Evolutionary conservation across 2,113 vertebrate genomes (phyloP).

Genomic region (Eonycteris spelaea): DNA sequence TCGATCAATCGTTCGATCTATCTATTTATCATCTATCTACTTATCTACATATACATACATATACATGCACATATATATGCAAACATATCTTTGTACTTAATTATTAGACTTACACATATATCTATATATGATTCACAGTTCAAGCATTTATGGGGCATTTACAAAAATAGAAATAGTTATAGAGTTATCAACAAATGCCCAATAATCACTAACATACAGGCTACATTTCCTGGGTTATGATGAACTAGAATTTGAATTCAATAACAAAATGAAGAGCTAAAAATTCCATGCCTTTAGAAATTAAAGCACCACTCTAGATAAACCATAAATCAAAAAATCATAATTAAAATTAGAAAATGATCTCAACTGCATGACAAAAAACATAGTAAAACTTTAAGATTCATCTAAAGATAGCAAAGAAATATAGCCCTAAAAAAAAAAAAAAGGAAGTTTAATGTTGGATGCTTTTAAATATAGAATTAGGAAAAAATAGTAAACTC

Average conservation of each 20-base stretch:
- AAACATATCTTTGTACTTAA: neutral
- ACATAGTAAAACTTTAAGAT: neutral
- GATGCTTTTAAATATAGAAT: neutral
- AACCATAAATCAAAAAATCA: neutral
- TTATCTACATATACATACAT: neutral
- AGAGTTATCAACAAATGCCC: neutral
- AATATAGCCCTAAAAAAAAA: neutral
- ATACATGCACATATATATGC: neutral
- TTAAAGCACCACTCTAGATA: neutral
- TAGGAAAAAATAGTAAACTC: neutral
- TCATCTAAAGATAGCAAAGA: neutral
- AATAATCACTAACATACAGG: neutral
- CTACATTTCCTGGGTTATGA: neutral
- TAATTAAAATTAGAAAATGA: neutral
- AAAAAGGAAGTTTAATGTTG: neutral
- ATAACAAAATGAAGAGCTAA: neutral
- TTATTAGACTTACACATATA: neutral
- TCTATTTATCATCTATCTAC: neutral
- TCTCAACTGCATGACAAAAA: neutral
- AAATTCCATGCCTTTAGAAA: neutral
- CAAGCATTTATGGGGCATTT: neutral
- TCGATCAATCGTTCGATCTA: neutral
- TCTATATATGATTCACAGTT: neutral
- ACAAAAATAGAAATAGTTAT: neutral
- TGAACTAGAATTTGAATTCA: neutral